Conservation (phyloP, 2,888 invertebrate species). For the Cerceris ruficornis region DNA sequence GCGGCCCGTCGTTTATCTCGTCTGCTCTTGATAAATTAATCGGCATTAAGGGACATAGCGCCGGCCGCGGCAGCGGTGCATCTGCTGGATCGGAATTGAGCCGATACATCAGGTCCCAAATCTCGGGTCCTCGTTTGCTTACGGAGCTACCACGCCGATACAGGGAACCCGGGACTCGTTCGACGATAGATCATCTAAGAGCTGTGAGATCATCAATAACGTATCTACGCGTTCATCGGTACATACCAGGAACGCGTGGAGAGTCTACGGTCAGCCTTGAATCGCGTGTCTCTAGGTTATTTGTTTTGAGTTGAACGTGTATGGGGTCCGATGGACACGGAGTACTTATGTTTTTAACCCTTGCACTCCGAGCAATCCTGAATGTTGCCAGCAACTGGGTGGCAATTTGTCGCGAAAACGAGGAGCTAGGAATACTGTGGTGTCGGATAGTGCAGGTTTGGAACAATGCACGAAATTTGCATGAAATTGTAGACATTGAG, state of each 20-base stretch:
- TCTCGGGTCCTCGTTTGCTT: slow-evolving; percentile 8
- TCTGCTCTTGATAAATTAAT: slow-evolving; percentile 77
- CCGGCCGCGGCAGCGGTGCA: slow-evolving; percentile 54
- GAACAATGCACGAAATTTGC: too few species aligned
- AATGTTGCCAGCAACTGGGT: too few species aligned
- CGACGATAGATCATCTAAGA: slow-evolving; percentile 51
- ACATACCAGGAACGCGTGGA: slow-evolving; percentile 32
- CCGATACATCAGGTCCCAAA: slow-evolving; percentile 72
- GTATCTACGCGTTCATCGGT: slow-evolving; percentile 55
- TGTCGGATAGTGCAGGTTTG: too few species aligned
- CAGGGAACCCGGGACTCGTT: slow-evolving; percentile 9
- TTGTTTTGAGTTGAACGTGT: neutral
- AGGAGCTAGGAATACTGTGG: too few species aligned
- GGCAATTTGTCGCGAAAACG: too few species aligned
- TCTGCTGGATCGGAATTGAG: slow-evolving; percentile 73
- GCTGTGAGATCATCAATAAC: slow-evolving; percentile 63
- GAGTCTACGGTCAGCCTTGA: slow-evolving; percentile 2
- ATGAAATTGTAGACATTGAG: too few species aligned
- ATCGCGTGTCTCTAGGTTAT: neutral
- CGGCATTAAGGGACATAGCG: slow-evolving; percentile 73
- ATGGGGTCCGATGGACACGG: too few species aligned
- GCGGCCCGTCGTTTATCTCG: slow-evolving; percentile 64
- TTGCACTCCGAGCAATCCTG: too few species aligned
- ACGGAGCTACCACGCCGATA: neutral
- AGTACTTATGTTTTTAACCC: too few species aligned